phyloP scores from a whole-genome alignment of 2,113 vertebrate species.

The Ramphastos sulfuratus region DNA sequence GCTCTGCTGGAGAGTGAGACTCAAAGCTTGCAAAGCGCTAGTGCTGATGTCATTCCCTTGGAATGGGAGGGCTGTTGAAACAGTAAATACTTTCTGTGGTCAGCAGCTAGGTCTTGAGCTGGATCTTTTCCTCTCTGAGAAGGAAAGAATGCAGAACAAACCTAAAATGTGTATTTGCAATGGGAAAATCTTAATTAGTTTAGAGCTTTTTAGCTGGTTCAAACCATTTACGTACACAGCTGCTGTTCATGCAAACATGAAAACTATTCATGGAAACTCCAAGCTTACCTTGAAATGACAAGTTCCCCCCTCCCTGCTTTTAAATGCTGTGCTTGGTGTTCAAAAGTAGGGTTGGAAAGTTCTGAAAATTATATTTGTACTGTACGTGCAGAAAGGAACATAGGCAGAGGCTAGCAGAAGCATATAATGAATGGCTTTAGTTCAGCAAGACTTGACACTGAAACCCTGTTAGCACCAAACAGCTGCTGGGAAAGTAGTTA shows the following conservation, averaged over 20 bases:
- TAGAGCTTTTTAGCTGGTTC: conserved; percentile 63
- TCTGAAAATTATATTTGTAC: conserved; percentile 41
- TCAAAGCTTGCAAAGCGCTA: conserved; percentile 35
- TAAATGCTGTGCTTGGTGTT: conserved; percentile 16
- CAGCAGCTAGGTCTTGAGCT: conserved; percentile 69
- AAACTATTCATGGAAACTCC: conserved; percentile 67
- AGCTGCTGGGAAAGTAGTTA: background rate
- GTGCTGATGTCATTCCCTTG: conserved; percentile 72
- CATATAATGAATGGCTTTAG: background rate
- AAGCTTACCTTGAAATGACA: conserved; percentile 51
- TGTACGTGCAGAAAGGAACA: conserved; percentile 52
- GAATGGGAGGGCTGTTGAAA: conserved; percentile 73
- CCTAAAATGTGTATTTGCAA: conserved; percentile 71
- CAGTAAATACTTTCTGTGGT: conserved; percentile 72
- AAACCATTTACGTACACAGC: conserved; percentile 62
- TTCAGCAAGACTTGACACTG: background rate
- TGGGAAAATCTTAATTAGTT: conserved; percentile 75
- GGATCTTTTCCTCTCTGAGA: conserved; percentile 63
- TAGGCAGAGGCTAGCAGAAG: background rate
- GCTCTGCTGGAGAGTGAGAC: conserved; percentile 60
- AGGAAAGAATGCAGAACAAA: conserved; percentile 74
- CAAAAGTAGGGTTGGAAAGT: conserved; percentile 31
- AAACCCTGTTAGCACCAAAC: background rate
- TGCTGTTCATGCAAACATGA: conserved; percentile 67
- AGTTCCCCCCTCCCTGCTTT: background rate